Base-by-base conservation (phyloP, 2,797 vertebrate genomes). In the Acipenser transmontanus region DNA sequence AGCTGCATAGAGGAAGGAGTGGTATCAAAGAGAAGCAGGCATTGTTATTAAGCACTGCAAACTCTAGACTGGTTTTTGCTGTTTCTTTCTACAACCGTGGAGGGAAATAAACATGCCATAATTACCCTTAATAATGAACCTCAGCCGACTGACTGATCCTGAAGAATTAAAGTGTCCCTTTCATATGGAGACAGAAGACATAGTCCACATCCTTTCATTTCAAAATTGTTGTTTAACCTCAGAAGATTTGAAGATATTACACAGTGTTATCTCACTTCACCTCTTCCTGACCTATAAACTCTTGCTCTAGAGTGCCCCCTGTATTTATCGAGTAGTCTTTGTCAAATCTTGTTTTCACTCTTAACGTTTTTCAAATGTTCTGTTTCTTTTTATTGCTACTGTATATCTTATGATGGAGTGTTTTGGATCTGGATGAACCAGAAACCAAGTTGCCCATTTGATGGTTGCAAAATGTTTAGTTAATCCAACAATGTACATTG, bases 11-110 rank as follows among this genome's bases (percentile, higher is more conserved):
- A 83, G 79, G 79, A 83, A 83, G 76, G 72, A 73, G 71, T 68
- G n/a, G 54, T 72, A 72, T 81, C 77, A 82, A 88, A 86, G 73
- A 69, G 76, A 74, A 68, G 73, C 62, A 50, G 61, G 68, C 73
- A 71, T 73, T 74, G 77, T 81, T 80, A 88, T 85, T 84, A 86
- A 86, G 71, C 59, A 73, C 64, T 73, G 71, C 71, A 79, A 82
- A 83, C 79, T 84, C 73, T 80, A 83, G 79, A 83, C 81, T 80
- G 80, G 70, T 72, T 80, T 84, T 85, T 66, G 81, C 76, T 81
- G 76, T 76, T 76, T 76, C 77, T 81, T 80, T 74, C 62, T 76
- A 71, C 74, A 74, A 72, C 57, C 64, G 69, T 76, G 75, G 76
- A 66, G 60, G 68, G 72, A 73, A 80, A 65, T 68, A 72, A 69